Percentiles rank a stretch among this genome's conserved stretches.
phyloP scores from a whole-genome alignment of 2,113 vertebrate species.

The Amazona guildingii region DNA sequence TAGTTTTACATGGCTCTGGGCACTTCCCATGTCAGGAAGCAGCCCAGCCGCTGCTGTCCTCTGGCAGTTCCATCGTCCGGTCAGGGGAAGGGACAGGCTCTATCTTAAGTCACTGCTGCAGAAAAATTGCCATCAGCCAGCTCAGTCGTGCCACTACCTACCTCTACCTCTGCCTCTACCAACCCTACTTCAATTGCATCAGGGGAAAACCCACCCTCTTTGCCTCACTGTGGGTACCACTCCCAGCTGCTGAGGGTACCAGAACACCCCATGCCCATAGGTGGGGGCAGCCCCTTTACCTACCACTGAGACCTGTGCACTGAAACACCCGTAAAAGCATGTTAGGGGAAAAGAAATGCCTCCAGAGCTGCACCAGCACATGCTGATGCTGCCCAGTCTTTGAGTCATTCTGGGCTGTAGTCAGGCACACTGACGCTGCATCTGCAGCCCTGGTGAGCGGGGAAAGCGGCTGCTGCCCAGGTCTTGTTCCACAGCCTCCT shows the following conservation, averaged over 20 bases:
- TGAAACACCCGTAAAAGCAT: not conserved
- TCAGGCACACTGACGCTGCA: not conserved
- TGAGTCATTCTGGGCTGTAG: not conserved
- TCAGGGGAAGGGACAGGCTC: not conserved
- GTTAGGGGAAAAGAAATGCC: not conserved
- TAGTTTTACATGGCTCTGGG: not conserved
- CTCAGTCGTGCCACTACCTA: not conserved
- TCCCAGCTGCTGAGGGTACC: not conserved
- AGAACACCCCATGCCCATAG: not conserved
- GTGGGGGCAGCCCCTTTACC: not conserved
- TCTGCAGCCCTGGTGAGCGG: not conserved
- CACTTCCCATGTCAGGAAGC: not conserved
- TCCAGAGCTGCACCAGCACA: not conserved
- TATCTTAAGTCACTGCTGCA: not conserved
- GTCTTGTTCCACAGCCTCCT: not conserved
- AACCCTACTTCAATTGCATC: not conserved
- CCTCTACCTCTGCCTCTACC: not conserved
- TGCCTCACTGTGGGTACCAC: fast-evolving
- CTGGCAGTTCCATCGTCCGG: not conserved
- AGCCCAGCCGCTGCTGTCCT: not conserved
- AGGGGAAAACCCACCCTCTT: not conserved
- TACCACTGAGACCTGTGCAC: not conserved
- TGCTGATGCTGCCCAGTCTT: not conserved
- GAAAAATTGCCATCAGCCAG: not conserved
- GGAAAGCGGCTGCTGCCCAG: not conserved